Conservation (phyloP, 2,113 vertebrate genomes). For the Cottus gobio region DNA sequence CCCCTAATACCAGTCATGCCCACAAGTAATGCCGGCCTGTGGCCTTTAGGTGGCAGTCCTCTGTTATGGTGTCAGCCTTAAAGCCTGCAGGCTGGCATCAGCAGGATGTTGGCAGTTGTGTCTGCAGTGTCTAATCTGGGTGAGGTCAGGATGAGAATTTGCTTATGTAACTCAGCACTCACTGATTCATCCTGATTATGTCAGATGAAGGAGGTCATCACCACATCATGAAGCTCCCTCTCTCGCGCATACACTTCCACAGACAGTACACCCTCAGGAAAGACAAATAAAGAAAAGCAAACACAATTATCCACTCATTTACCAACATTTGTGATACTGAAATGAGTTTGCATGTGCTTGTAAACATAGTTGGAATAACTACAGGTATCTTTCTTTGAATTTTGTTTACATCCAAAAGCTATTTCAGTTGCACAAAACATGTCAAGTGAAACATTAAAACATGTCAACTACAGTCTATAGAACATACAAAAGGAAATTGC, state of each 20-base stretch:
- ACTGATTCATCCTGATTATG: slow-evolving; percentile 70
- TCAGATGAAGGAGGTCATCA: slow-evolving; percentile 59
- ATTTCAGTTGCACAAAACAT: background rate
- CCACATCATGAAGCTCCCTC: slow-evolving; percentile 37
- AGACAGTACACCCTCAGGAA: background rate
- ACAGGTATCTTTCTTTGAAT: background rate
- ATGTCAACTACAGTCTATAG: background rate
- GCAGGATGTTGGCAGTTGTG: slow-evolving; percentile 22
- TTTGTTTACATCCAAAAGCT: background rate
- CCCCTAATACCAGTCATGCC: background rate
- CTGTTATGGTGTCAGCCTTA: background rate
- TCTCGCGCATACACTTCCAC: background rate
- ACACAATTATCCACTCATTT: background rate
- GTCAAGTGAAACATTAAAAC: background rate
- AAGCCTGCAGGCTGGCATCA: slow-evolving; percentile 5
- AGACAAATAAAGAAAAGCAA: slow-evolving; percentile 2
- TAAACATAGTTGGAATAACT: background rate
- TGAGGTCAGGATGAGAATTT: slow-evolving; percentile 38
- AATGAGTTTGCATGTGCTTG: background rate
- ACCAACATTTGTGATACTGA: slow-evolving; percentile 1
- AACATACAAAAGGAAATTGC: background rate
- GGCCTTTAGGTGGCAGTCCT: slow-evolving; percentile 42
- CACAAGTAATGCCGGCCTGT: slow-evolving; percentile 14
- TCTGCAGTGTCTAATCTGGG: slow-evolving; percentile 50
- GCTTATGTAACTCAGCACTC: slow-evolving; percentile 62